Base-by-base conservation (phyloP, 2,888 invertebrate genomes). In the Dichetophora obliterata region DNA sequence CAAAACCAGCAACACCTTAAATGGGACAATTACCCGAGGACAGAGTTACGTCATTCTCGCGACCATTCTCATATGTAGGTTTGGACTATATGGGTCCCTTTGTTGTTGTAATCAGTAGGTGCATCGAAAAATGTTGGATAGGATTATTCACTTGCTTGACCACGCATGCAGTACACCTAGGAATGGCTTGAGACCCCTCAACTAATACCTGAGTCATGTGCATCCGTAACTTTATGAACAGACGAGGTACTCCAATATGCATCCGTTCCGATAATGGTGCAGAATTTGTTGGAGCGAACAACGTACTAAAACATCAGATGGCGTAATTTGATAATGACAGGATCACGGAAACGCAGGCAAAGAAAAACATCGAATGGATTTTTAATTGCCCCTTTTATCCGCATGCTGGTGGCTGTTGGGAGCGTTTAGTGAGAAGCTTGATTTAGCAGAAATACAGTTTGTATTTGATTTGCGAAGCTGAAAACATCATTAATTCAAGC, bases 1-100 rank as follows among this genome's bases (percentile, higher is more conserved):
- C 37, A 5, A 37, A 37, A 37, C 37, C 80, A 11, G 31, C 54
- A 6, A 24, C 52, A 0, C 81, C 80, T 5, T 57, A 59, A 14
- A 81, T 82, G 81, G 81, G 76, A 24, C 78, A 75, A 31, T 16
- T 77, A 22, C 75, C 70, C 5, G 31, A 16, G 14, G 77, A 75
- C 48, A 19, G 75, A 22, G 31, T 72, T 6, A 75, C 57, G 3
- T 72, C 77, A 16, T 75, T 16, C 22, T 75, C 75, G 48, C 34
- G 72, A 2, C 76, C 80, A 3, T 81, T 81, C 27, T 19, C 52
- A 4, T 52, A 52, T 6, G 37, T 5, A 37, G 37, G 37, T 37
- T 37, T 37, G 37, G 6, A 6, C 37, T 37, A 37, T 8, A 37
- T 37, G 37, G 37, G 37, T 37, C 37, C 52, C 4, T 52, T 19